Base-by-base conservation (phyloP, 1,140 invertebrate genomes). In the Stegodyphus dumicola region DNA sequence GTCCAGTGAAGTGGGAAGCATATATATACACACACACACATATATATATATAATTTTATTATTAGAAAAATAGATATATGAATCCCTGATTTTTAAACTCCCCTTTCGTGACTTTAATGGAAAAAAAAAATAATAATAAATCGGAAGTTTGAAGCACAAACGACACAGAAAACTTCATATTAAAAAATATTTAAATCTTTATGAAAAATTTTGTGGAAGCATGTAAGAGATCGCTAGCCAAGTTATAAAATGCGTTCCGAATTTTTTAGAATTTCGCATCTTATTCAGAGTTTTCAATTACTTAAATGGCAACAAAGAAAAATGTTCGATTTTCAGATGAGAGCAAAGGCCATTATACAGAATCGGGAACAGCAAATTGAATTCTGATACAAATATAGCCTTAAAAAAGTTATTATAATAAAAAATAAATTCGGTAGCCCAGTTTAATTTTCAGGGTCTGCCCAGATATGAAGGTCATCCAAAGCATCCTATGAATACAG, bases 371-470 rank as follows among this genome's bases (percentile, higher is more conserved):
- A 60, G 56, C 33, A 33, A 33, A 33, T 33, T 33, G 33, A 33
- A 60, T 60, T 60, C 56, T 15, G 56, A 60, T 60, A 60, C 56
- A 60, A 60, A 60, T 60, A 18, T 75, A 17, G 56, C 53, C 73
- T 4, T 11, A n/a, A 13, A 15, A 51, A 13, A 51, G 49, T 13
- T 73, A n/a, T 49, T 6, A 73, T 11, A 33, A 48, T 33, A 74
- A 11, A 17, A 18, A 67, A 67, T 7, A 6, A 67, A 15, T 5
- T 75, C 73, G 54, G 54, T 56, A 53, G 73, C 73, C 73, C 54
- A 75, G 73, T 75, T 75, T 75, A 75, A 75, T 60, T 75, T 53
- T 75, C 51, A 75, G 73, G 54, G 73, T 53, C 73, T 60, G 53
- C 52, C 6, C 73, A 56, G 17, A 33, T 33, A 54, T 56, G 73